A percentile compares a stretch with the other conserved stretches of the same genome.
Conservation (phyloP, 2,113 vertebrate species). For the Rhizomys pruinosus region DNA sequence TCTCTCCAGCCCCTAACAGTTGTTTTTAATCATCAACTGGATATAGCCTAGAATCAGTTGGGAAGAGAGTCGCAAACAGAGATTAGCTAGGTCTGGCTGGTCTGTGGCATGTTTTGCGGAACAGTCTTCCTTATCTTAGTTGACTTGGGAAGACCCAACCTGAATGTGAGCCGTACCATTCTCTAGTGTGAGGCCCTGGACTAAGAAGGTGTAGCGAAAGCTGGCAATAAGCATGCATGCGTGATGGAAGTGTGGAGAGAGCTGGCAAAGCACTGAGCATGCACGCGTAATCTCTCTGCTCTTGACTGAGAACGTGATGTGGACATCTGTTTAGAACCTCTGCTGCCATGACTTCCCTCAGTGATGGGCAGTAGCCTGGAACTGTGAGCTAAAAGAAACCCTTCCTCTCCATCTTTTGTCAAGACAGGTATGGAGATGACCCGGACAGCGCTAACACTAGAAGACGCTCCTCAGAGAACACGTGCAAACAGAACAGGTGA, state of each 20-base stretch:
- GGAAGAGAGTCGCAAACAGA: not conserved
- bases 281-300: not conserved
- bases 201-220: not conserved
- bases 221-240: not conserved
- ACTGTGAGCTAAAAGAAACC: not conserved
- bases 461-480: not conserved
- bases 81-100: not conserved
- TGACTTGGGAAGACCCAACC: not conserved
- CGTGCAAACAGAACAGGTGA: not conserved
- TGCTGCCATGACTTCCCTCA: not conserved
- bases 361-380: not conserved
- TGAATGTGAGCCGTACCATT: not conserved
- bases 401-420: not conserved
- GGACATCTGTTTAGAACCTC: not conserved
- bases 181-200: not conserved
- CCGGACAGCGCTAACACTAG: not conserved
- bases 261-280: not conserved
- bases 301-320: not conserved
- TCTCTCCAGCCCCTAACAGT: too few relatives aligned
- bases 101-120: not conserved
- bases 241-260: not conserved
- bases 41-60: not conserved
- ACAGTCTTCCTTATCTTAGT: not conserved
- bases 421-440: not conserved
- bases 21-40: not conserved